Evolutionary conservation across 2,113 vertebrate genomes (phyloP).

Genomic region (Echinops telfairi): DNA sequence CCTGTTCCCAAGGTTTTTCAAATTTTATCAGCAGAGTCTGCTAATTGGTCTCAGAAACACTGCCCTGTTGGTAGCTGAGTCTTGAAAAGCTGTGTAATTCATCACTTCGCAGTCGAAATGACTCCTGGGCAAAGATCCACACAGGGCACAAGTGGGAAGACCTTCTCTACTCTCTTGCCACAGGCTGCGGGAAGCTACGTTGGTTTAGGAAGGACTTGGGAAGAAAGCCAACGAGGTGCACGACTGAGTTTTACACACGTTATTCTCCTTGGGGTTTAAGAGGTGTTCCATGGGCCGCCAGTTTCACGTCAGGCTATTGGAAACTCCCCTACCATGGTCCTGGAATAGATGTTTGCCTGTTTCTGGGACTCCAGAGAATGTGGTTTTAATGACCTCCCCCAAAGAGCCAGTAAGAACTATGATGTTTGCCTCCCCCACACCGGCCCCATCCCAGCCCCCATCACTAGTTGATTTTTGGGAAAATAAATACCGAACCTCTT

Average conservation of each 20-base stretch:
- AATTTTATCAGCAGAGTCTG: neutral
- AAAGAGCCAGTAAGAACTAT: neutral
- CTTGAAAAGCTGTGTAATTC: neutral
- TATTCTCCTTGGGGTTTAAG: neutral
- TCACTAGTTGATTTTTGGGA: slow-evolving; percentile 30
- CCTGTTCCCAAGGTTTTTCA: neutral
- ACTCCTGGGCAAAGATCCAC: slow-evolving; percentile 13
- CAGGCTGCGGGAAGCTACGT: neutral
- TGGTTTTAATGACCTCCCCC: slow-evolving; percentile 26
- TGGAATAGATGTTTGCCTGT: slow-evolving; percentile 4
- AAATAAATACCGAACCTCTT: slow-evolving; percentile 56
- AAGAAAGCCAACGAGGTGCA: neutral
- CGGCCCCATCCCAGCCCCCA: too few species aligned
- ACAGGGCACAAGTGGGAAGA: neutral
- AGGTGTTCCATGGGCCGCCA: neutral
- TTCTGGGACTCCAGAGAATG: slow-evolving; percentile 44
- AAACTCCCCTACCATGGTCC: neutral
- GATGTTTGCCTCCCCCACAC: neutral
- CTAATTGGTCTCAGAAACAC: slow-evolving; percentile 10
- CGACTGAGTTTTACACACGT: neutral
- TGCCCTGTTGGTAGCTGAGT: neutral
- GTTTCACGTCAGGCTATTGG: slow-evolving; percentile 1
- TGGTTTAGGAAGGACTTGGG: slow-evolving; percentile 31
- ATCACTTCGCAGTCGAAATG: slow-evolving; percentile 12
- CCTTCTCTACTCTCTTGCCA: slow-evolving; percentile 42